Evolutionary conservation across 2,113 vertebrate species (phyloP).

Genomic region (Chamaetylas fuelleborni): DNA sequence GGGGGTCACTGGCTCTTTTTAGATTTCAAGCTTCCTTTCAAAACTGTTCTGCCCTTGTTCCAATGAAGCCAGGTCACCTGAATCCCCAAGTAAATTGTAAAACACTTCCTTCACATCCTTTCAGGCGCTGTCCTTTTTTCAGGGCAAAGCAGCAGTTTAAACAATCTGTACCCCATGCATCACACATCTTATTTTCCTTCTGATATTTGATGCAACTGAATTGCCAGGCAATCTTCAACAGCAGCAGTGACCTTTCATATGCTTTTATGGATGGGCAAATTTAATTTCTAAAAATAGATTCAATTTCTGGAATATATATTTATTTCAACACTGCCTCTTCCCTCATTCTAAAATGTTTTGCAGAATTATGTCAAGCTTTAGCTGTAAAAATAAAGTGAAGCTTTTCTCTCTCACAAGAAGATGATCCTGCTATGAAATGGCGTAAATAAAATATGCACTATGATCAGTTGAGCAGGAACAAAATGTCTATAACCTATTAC

Average conservation of each 20-base stretch:
- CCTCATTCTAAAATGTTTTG: conserved; percentile 2
- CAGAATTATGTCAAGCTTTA: conserved; percentile 41
- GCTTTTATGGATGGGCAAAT: conserved; percentile 58
- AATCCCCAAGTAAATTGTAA: not conserved
- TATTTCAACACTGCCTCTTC: conserved; percentile 8
- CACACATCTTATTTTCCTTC: conserved; percentile 25
- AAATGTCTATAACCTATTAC: not conserved
- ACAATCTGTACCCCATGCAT: not conserved
- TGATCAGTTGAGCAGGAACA: conserved; percentile 23
- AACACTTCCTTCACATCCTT: not conserved
- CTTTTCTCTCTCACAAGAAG: not conserved
- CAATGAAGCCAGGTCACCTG: conserved; percentile 5
- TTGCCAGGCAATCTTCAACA: conserved; percentile 51
- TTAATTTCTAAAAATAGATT: conserved; percentile 61
- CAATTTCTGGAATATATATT: conserved; percentile 37
- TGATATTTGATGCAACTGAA: conserved; percentile 42
- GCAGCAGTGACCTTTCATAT: conserved; percentile 49
- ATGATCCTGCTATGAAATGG: not conserved
- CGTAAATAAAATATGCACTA: conserved; percentile 19
- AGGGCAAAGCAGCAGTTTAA: conserved; percentile 9
- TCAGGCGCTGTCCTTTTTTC: not conserved
- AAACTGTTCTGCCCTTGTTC: not conserved
- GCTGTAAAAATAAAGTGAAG: conserved; percentile 35
- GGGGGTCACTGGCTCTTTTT: not conserved
- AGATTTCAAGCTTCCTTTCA: not conserved